phyloP scores from a whole-genome alignment of 2,888 invertebrate genomes.

The Trichopoda pennipes region DNA sequence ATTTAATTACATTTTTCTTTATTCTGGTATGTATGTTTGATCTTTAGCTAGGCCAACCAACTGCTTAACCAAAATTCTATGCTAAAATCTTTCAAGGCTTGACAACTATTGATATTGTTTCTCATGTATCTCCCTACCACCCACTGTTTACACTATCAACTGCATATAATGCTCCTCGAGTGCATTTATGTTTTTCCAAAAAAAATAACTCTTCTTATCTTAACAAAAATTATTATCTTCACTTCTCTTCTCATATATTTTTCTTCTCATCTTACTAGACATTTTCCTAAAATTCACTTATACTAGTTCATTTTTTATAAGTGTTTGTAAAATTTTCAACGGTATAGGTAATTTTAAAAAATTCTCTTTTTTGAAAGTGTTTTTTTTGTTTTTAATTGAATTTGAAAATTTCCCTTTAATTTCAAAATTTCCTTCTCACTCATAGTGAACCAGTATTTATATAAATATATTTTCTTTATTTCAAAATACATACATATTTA shows the following conservation, averaged over 20 bases:
- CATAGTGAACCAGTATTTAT: conserved; percentile 53
- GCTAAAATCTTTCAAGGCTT: conserved; percentile 20
- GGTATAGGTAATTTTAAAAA: conserved; percentile 28
- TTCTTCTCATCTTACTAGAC: conserved; percentile 69
- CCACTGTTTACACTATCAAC: neutral
- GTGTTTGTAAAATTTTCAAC: conserved; percentile 44
- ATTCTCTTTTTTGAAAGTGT: conserved; percentile 46
- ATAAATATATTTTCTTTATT: no score
- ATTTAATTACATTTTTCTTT: neutral
- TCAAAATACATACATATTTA: conserved; percentile 1
- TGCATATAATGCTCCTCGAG: conserved; percentile 24
- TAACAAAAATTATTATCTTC: neutral
- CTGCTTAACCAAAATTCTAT: conserved; percentile 51
- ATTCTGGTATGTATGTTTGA: conserved; percentile 38
- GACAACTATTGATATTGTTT: conserved; percentile 38
- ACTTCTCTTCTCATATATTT: conserved; percentile 52
- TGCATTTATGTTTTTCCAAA: conserved; percentile 22
- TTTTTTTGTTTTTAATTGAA: conserved; percentile 23
- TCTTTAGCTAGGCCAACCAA: conserved; percentile 50
- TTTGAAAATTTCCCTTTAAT: conserved; percentile 65
- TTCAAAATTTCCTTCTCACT: conserved; percentile 43
- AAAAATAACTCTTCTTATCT: neutral
- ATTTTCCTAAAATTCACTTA: conserved; percentile 19
- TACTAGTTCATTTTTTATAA: conserved; percentile 18
- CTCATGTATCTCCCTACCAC: conserved; percentile 11